A percentile compares a stretch with the other conserved stretches of the same genome.
Conservation (phyloP, 1,140 invertebrate species). For the Phocides pigmalion region DNA sequence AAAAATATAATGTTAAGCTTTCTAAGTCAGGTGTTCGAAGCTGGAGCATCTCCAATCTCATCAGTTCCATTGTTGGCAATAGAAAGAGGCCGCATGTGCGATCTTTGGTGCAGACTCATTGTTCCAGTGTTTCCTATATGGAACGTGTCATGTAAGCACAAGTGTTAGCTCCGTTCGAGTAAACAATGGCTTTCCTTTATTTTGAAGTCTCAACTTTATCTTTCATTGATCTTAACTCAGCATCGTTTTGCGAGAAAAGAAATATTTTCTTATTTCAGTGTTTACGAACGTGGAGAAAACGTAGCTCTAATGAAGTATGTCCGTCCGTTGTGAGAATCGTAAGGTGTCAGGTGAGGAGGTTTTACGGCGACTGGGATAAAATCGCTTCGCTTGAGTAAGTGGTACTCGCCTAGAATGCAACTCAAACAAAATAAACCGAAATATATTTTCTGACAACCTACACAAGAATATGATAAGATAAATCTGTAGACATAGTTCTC, state of each 20-base stretch:
- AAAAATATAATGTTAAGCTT: conserved; percentile 22
- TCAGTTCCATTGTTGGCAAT: conserved; percentile 61
- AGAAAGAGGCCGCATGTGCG: conserved; percentile 68
- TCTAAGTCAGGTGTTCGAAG: conserved; percentile 49
- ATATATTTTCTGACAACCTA: too few relatives aligned
- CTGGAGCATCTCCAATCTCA: conserved; percentile 66
- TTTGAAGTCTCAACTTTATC: conserved; percentile 44
- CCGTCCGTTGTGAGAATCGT: conserved; percentile 36
- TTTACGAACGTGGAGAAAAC: conserved; percentile 35
- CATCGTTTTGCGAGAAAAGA: conserved; percentile 7
- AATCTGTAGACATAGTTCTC: too few relatives aligned
- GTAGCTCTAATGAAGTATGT: conserved; percentile 58
- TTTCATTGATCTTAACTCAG: conserved; percentile 34
- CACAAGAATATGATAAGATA: too few relatives aligned
- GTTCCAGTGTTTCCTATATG: conserved; percentile 60
- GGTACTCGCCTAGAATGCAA: conserved; percentile 44
- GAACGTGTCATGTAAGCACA: conserved; percentile 73
- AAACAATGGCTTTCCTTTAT: conserved; percentile 52
- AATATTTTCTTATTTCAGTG: conserved; percentile 4
- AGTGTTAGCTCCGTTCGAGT: conserved; percentile 55
- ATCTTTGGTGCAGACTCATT: conserved; percentile 68
- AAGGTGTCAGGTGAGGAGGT: conserved; percentile 55
- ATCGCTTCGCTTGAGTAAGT: conserved; percentile 55
- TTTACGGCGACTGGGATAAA: conserved; percentile 61
- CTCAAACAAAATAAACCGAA: conserved; percentile 38